A percentile compares a stretch with the other conserved stretches of the same genome.
phyloP scores from a whole-genome alignment of 2,113 vertebrate genomes.

The Procavia capensis region DNA sequence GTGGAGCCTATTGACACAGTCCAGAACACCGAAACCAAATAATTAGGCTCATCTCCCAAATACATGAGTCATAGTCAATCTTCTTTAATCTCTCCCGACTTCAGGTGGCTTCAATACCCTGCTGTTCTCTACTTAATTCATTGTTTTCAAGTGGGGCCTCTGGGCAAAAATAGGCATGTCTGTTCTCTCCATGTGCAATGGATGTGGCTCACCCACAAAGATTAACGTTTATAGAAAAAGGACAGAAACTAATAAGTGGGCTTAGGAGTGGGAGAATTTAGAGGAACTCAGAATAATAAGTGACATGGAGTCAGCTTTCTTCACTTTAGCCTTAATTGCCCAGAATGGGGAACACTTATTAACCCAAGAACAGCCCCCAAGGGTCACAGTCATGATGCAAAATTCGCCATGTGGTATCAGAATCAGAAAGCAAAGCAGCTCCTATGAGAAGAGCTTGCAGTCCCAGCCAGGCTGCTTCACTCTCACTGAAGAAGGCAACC shows the following conservation, averaged over 20 bases:
- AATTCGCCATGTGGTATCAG: conserved; percentile 42
- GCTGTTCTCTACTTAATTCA: conserved; percentile 54
- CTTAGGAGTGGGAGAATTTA: conserved; percentile 27
- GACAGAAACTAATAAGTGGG: conserved; percentile 28
- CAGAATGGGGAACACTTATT: conserved; percentile 43
- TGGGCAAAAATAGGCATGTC: not conserved
- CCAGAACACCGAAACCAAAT: conserved; percentile 45
- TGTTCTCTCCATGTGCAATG: conserved; percentile 38
- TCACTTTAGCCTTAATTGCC: conserved; percentile 43
- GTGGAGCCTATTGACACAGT: not conserved
- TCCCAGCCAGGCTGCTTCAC: not conserved
- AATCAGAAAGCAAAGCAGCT: conserved; percentile 53
- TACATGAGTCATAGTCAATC: conserved; percentile 27
- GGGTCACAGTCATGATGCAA: not conserved
- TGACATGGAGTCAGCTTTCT: conserved; percentile 32
- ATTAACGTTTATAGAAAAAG: conserved; percentile 54
- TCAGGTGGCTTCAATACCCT: not conserved
- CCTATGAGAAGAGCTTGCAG: not conserved
- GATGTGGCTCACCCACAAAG: not conserved
- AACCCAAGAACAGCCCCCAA: conserved; percentile 36
- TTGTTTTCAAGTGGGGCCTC: conserved; percentile 24
- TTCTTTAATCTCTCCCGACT: not conserved
- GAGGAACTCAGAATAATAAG: conserved; percentile 40
- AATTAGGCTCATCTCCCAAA: conserved; percentile 45
- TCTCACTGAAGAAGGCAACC: not conserved